Evolutionary conservation across 2,797 vertebrate species (phyloP).

Genomic region (Notoglanidium macrostoma): DNA sequence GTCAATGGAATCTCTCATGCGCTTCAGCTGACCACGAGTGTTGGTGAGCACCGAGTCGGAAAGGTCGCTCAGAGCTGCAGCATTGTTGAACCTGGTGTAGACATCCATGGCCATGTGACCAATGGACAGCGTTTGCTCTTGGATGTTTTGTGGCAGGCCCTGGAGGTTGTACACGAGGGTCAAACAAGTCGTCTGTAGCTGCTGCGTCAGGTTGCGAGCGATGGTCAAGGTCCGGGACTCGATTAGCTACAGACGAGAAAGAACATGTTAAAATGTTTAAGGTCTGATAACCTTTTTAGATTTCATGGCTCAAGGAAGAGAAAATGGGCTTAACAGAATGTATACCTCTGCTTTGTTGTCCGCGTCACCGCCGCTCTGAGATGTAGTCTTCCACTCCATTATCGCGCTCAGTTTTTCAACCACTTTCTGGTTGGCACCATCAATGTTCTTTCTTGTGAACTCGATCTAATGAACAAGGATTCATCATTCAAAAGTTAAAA

Average conservation of each 20-base stretch:
- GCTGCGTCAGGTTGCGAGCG: constrained; percentile 82
- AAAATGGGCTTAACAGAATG: neutral
- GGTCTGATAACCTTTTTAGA: neutral
- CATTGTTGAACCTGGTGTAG: constrained; percentile 77
- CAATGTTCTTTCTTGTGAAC: constrained; percentile 82
- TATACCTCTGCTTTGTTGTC: constrained; percentile 68
- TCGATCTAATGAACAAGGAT: constrained; percentile 78
- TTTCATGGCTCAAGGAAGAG: neutral
- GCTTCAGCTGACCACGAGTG: constrained; percentile 82
- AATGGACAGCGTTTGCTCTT: constrained; percentile 80
- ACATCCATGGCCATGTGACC: constrained; percentile 77
- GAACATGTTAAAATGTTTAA: neutral
- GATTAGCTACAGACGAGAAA: constrained; percentile 71
- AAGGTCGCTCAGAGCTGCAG: constrained; percentile 77
- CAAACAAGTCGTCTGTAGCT: constrained; percentile 90
- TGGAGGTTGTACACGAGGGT: constrained; percentile 81
- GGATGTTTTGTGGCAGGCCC: constrained; percentile 86
- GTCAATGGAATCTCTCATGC: constrained; percentile 87
- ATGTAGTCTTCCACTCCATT: constrained; percentile 77
- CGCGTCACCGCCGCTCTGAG: constrained; percentile 54
- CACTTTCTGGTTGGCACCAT: constrained; percentile 82
- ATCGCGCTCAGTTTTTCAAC: constrained; percentile 79
- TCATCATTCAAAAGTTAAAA: neutral
- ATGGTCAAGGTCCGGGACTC: constrained; percentile 86
- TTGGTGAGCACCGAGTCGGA: constrained; percentile 76